These are phyloP conservation scores for Petaurus breviceps DNA, from an alignment of 2,113 vertebrate genomes.

Conservation along the genomic window DNA sequence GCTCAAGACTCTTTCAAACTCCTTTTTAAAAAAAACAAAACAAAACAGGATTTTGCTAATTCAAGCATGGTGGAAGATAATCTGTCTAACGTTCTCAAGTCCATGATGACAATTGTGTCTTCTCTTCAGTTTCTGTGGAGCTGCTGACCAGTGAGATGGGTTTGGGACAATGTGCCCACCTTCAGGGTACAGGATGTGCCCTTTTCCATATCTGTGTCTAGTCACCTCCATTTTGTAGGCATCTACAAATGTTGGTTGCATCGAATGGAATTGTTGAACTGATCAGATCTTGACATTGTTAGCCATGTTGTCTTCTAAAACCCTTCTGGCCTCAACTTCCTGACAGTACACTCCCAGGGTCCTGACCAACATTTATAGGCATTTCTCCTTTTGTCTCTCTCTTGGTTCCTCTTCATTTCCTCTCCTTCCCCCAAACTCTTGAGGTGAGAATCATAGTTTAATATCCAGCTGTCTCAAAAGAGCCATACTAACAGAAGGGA, in stretches of 20 bases:
- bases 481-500: background rate
- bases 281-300: constrained; percentile 38
- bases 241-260: background rate
- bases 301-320: background rate
- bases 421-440: background rate
- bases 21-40: constrained; percentile 1
- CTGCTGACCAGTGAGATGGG: background rate
- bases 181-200: constrained; percentile 16
- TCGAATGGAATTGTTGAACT: background rate
- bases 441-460: background rate
- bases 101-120: background rate
- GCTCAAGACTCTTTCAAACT: constrained; percentile 15
- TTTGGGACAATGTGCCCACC: background rate
- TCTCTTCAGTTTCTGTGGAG: background rate
- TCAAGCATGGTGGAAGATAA: constrained; percentile 25
- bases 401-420: background rate
- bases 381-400: background rate
- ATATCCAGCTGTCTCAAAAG: background rate
- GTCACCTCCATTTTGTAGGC: background rate
- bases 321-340: background rate
- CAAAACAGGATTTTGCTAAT: constrained; percentile 22
- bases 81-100: background rate
- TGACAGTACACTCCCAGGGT: background rate
- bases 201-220: no score
- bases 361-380: background rate